phyloP scores from a whole-genome alignment of 1,140 invertebrate genomes.

The Panulirus ornatus region DNA sequence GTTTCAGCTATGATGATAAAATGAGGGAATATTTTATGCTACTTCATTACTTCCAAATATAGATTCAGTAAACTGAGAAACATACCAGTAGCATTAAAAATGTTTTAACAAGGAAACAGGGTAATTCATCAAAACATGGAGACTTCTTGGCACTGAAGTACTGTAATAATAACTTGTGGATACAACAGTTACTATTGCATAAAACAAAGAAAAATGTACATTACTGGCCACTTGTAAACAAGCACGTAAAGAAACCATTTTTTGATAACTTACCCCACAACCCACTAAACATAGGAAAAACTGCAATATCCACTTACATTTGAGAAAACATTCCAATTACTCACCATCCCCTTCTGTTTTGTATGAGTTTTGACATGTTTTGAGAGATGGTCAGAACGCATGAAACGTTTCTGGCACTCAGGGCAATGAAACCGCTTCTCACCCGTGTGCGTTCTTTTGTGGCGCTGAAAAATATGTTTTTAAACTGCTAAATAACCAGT shows the following conservation, averaged over 20 bases:
- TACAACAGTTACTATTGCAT: background rate
- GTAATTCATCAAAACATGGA: constrained; percentile 64
- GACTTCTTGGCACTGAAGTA: constrained; percentile 41
- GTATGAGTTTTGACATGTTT: constrained; percentile 91
- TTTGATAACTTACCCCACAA: constrained; percentile 56
- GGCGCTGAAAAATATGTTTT: constrained; percentile 72
- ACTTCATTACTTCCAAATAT: no score
- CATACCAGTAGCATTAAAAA: no score
- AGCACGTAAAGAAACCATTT: constrained; percentile 54
- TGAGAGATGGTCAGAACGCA: constrained; percentile 87
- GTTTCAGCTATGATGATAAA: no score
- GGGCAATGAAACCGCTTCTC: constrained; percentile 91
- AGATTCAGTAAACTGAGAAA: no score
- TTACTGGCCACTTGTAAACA: background rate
- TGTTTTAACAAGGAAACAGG: constrained; percentile 47
- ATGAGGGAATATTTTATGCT: no score
- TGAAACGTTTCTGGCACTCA: constrained; percentile 92
- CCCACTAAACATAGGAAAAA: constrained; percentile 14
- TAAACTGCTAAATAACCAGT: no score
- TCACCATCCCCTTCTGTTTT: constrained; percentile 74
- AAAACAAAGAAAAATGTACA: background rate
- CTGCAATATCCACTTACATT: constrained; percentile 54
- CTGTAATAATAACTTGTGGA: background rate
- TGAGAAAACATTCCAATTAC: constrained; percentile 61
- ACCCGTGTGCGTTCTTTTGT: constrained; percentile 83